Evolutionary conservation across 2,797 vertebrate genomes (phyloP), one percentile per base, ranked within the genome.

Genomic region (Lates japonicus): DNA sequence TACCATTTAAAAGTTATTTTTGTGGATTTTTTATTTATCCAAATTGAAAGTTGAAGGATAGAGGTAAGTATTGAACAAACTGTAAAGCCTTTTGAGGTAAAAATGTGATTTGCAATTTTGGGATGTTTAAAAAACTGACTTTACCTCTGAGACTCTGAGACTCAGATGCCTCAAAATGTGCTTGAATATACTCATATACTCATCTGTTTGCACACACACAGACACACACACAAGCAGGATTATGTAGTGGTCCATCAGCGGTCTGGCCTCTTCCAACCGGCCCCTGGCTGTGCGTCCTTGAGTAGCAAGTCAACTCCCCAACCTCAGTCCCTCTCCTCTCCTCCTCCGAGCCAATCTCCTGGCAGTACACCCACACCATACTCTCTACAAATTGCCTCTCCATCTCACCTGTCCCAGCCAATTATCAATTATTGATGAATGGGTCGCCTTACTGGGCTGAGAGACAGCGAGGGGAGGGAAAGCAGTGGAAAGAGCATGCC

Each of bases 371-470:
- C 92, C 90, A 78, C 84, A 87, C 89, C 93, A 83, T 78, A 93
- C 93, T 93, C 91, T 91, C 90, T 80, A 93, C 94, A 95, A 94
- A 95, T 95, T 95, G 94, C 90, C 92, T 94, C 93, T 95, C 94
- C 92, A 91, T 94, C 95, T 95, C 94, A 96, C 93, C 94, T 94
- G 94, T 95, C 95, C 92, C 80, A 74, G 91, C 85, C 93, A 94
- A 94, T 95, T 94, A 95, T 96, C 94, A 95, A 95, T 95, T 95
- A 96, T 95, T 95, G 94, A 95, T 94, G 94, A 95, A 95, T 94
- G 94, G 94, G 92, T 95, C 92, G 85, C 92, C 94, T 95, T 95
- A 93, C 93, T 46, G 79, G 85, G 80, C 80, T 39, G 70, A 82
- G 83, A 82, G 77, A 70, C 39, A 0, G 70, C 22, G 59, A 44